Base-by-base conservation (phyloP, 2,888 invertebrate species). In the Gibbula magus region DNA sequence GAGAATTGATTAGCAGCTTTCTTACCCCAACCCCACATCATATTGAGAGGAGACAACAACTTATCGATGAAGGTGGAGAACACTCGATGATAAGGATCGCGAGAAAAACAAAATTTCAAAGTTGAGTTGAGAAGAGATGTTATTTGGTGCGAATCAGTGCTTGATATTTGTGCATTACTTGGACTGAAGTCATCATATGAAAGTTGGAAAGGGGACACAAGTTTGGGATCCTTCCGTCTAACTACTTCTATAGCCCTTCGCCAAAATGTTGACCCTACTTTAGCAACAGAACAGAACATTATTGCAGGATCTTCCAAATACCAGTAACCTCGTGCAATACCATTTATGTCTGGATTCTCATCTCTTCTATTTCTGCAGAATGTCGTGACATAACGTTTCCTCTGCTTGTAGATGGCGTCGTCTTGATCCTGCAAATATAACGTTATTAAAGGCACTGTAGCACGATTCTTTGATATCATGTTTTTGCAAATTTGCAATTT, bases 161-260 rank as follows among this genome's bases (percentile, higher is more conserved):
- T n/a, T n/a, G n/a, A n/a, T n/a, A n/a, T n/a, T n/a, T n/a, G n/a
- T n/a, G n/a, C n/a, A n/a, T n/a, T n/a, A n/a, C n/a, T 7, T 66
- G 16, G 20, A 66, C 16, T 66, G 66, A 29, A 66, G 25, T 66
- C 29, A 66, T n/a, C n/a, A n/a, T n/a, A n/a, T n/a, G n/a, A n/a
- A n/a, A n/a, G n/a, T n/a, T n/a, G n/a, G n/a, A n/a, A 66, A 25
- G 66, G 66, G 25, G 66, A 66, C 7, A 66, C 66, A 66, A 66
- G 22, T 20, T 20, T 25, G n/a, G 66, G 29, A 29, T 66, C 66
- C 16, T 66, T 66, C 25, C 66, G 66, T 2, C 66, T 20, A 4
- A 66, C 16, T 29, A 66, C 66, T 25, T 66, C 66, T 25, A 66
- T 25, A 10, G 66, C 66, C 22, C 66, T 66, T 29, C 66, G 29